phyloP scores from a whole-genome alignment of 2,797 vertebrate species.

The Poeciliopsis turneri region DNA sequence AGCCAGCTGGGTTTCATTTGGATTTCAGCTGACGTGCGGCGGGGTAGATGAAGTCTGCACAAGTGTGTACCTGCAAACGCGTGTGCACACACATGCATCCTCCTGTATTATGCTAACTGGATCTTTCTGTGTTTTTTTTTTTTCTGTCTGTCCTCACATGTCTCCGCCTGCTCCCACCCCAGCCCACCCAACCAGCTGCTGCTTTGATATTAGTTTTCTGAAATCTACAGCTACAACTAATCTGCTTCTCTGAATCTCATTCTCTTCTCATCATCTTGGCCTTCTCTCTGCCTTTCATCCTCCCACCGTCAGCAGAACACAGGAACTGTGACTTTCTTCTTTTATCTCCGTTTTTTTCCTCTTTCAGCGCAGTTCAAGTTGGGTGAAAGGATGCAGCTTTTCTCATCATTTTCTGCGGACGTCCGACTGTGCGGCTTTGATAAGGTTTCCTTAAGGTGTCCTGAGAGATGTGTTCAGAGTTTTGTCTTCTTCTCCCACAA shows the following conservation, averaged over 20 bases:
- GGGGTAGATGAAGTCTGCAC: conserved; percentile 24
- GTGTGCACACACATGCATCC: conserved; percentile 12
- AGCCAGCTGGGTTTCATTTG: conserved; percentile 40
- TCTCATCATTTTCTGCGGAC: conserved; percentile 31
- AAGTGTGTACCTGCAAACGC: conserved; percentile 18
- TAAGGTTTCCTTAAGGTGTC: conserved; percentile 54
- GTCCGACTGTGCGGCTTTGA: conserved; percentile 52
- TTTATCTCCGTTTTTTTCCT: not conserved
- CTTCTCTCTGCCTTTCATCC: conserved; percentile 65
- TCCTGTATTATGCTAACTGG: conserved; percentile 55
- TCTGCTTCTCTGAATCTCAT: conserved; percentile 59
- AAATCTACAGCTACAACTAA: conserved; percentile 70
- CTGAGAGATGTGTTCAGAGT: conserved; percentile 15
- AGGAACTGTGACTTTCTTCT: conserved; percentile 30
- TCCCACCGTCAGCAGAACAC: conserved; percentile 46
- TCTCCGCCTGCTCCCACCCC: conserved; percentile 57
- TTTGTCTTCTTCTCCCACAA: conserved; percentile 46
- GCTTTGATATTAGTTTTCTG: conserved; percentile 81
- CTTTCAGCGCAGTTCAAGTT: conserved; percentile 14
- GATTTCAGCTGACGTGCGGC: not conserved
- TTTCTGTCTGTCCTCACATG: conserved; percentile 63
- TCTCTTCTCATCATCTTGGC: conserved; percentile 47
- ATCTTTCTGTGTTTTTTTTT: conserved; percentile 35
- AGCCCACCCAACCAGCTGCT: conserved; percentile 72
- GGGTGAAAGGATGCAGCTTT: conserved; percentile 41